Conservation (phyloP, 2,888 invertebrate species). For the Tyria jacobaeae region DNA sequence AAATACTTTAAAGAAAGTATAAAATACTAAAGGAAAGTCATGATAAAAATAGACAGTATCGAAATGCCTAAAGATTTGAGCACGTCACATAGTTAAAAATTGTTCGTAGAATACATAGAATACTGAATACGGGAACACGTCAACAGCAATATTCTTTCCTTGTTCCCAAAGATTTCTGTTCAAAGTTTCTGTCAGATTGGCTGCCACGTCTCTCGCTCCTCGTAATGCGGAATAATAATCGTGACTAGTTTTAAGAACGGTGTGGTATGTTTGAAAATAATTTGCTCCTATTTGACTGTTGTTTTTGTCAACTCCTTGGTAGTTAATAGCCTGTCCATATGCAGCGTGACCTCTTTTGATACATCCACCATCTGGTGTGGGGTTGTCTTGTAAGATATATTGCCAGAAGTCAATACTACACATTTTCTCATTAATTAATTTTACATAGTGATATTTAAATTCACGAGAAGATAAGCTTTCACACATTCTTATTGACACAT, state of each 20-base stretch:
- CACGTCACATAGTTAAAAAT: slow-evolving; percentile 98
- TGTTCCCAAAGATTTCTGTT: slow-evolving; percentile 78
- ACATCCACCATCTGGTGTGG: slow-evolving; percentile 86
- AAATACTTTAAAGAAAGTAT: too few relatives aligned
- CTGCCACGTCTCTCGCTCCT: slow-evolving; percentile 92
- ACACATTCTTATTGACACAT: too few relatives aligned
- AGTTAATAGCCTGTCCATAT: slow-evolving; percentile 91
- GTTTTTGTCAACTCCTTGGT: too few relatives aligned
- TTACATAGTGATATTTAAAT: too few relatives aligned
- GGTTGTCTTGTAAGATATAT: slow-evolving; percentile 94
- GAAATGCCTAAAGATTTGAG: slow-evolving; percentile 95
- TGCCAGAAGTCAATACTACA: slow-evolving; percentile 87
- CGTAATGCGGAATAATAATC: slow-evolving; percentile 97
- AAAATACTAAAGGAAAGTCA: slow-evolving; percentile 95
- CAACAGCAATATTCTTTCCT: slow-evolving; percentile 81
- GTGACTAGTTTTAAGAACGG: slow-evolving; percentile 93
- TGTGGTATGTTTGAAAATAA: slow-evolving; percentile 94
- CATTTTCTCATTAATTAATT: too few relatives aligned
- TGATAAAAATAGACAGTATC: slow-evolving; percentile 96
- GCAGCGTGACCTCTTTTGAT: slow-evolving; percentile 95
- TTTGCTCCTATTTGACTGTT: slow-evolving; percentile 88
- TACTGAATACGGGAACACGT: slow-evolving; percentile 96
- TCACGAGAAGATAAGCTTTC: too few relatives aligned
- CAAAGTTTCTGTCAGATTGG: slow-evolving; percentile 91
- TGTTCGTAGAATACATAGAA: slow-evolving; percentile 99